phyloP scores from a whole-genome alignment of 2,888 invertebrate genomes.

The Cylloceria caligata region DNA sequence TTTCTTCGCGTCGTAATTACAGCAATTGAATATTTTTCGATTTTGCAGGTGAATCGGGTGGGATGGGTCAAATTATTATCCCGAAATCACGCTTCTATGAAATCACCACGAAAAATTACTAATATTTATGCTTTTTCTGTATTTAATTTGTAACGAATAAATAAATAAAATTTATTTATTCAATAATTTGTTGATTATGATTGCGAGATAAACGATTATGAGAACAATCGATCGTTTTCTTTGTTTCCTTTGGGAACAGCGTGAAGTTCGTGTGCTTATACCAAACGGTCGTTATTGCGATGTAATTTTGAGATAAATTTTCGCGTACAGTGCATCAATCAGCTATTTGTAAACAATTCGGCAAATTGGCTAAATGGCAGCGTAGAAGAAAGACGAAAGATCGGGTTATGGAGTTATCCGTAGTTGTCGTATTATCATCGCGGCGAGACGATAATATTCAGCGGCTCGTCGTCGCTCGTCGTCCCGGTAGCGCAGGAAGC shows the following conservation, averaged over 20 bases:
- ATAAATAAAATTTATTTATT: background rate
- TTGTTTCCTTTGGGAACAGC: background rate
- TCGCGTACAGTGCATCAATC: constrained; percentile 32
- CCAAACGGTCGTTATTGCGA: background rate
- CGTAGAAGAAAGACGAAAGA: constrained; percentile 26
- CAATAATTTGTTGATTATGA: background rate
- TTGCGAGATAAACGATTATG: background rate
- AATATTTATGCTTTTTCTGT: background rate
- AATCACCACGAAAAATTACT: background rate
- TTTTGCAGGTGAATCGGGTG: constrained; percentile 56
- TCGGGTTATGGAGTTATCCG: constrained; percentile 66
- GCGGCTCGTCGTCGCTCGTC: constrained; percentile 25
- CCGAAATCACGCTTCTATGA: constrained; percentile 58
- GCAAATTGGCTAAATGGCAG: constrained; percentile 23
- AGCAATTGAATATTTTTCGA: constrained; percentile 9
- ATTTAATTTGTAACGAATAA: background rate
- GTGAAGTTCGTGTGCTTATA: constrained; percentile 11
- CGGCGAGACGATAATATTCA: constrained; percentile 45
- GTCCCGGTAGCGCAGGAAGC: constrained; percentile 50
- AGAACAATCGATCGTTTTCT: constrained; percentile 7
- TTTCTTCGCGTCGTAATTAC: background rate
- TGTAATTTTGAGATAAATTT: constrained; percentile 3
- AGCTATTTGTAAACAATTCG: background rate
- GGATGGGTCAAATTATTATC: constrained; percentile 66
- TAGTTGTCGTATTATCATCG: constrained; percentile 32